Conservation (phyloP, 1,140 invertebrate species). For the Neotoxoptera formosana region DNA sequence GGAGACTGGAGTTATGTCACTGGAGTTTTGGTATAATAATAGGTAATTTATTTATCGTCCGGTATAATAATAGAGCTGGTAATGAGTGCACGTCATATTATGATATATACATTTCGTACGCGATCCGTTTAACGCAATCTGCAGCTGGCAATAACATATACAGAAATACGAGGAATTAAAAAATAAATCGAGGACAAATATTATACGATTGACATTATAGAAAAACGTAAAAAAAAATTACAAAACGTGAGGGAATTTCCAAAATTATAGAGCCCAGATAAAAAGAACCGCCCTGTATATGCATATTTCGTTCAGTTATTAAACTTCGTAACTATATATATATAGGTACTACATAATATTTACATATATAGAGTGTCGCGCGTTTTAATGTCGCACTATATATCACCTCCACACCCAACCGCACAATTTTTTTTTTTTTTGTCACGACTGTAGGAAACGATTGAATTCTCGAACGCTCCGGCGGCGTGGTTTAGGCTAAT, state of each 20-base stretch:
- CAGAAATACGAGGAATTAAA: not conserved
- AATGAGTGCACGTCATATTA: not conserved
- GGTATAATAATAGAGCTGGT: not conserved
- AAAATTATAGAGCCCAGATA: not conserved
- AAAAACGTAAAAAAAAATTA: not conserved
- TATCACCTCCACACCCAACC: not conserved
- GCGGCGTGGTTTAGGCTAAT: not conserved
- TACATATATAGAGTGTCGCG: not conserved
- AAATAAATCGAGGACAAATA: not conserved
- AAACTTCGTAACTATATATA: not conserved
- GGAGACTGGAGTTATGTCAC: slow-evolving; percentile 3
- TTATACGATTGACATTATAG: not conserved
- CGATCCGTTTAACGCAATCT: not conserved
- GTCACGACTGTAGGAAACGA: not conserved
- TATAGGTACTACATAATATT: no score
- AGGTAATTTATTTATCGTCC: no score
- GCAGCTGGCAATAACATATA: not conserved
- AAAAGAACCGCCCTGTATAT: not conserved
- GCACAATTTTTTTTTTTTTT: not conserved
- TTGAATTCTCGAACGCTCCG: not conserved
- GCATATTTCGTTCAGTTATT: not conserved
- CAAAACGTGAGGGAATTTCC: not conserved
- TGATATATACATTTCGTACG: not conserved
- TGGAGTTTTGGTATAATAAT: not conserved
- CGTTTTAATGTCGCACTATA: not conserved